phyloP scores from a whole-genome alignment of 2,888 invertebrate species.

The Cephus sareptanus region DNA sequence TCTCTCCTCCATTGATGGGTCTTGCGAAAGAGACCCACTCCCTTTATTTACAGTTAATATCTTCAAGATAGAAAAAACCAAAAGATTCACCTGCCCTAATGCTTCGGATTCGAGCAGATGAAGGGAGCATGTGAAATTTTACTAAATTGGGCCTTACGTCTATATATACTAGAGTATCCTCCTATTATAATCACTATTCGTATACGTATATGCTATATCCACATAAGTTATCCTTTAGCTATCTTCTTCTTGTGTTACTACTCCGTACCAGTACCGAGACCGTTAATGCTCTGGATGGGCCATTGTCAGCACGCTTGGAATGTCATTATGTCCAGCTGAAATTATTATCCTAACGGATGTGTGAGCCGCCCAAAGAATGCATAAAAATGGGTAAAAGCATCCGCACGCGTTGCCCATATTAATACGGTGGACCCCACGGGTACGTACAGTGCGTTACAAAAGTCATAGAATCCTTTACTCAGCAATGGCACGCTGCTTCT shows the following conservation, averaged over 20 bases:
- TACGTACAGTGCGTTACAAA: not conserved
- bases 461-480: not conserved
- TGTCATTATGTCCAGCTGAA: slow-evolving; percentile 41
- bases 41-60: slow-evolving; percentile 2
- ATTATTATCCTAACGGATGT: slow-evolving; percentile 41
- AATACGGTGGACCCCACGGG: slow-evolving; percentile 19
- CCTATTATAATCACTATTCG: not conserved
- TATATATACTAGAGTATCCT: not conserved
- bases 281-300: slow-evolving; percentile 35
- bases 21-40: not conserved
- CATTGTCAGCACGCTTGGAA: slow-evolving; percentile 36
- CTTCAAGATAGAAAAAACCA: not conserved
- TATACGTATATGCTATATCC: not conserved
- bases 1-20: not conserved
- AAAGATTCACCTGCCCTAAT: not conserved
- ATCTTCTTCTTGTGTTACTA: not conserved
- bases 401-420: slow-evolving; percentile 36
- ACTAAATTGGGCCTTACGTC: not conserved
- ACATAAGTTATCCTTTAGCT: not conserved
- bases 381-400: slow-evolving; percentile 37
- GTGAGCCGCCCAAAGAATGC: slow-evolving; percentile 28
- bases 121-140: not conserved
- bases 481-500: not conserved
- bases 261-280: slow-evolving; percentile 19
- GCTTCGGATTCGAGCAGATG: not conserved